Conservation (phyloP, 2,797 vertebrate species). For the Acestrorhynchus altus region DNA sequence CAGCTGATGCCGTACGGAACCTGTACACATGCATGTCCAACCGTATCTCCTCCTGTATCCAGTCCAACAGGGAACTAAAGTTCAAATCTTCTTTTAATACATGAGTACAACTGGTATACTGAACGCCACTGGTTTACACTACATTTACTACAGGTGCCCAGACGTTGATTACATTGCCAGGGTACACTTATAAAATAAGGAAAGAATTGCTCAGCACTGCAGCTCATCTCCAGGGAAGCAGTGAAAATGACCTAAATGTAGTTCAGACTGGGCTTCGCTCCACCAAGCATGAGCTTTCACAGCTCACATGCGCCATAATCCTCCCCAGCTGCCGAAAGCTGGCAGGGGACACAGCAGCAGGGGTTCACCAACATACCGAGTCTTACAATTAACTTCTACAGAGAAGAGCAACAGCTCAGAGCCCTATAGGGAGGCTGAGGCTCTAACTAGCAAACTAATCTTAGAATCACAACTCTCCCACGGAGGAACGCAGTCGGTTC, state of each 20-base stretch:
- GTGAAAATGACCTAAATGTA: constrained; percentile 42
- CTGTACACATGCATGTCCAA: too few relatives aligned
- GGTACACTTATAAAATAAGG: constrained; percentile 5
- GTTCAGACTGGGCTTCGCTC: constrained; percentile 66
- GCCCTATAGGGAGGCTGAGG: constrained; percentile 15
- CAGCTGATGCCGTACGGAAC: too few relatives aligned
- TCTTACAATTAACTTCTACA: constrained; percentile 37
- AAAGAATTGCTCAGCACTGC: constrained; percentile 41
- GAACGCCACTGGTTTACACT: neutral
- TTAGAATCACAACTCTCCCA: constrained; percentile 3
- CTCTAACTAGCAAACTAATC: constrained; percentile 37
- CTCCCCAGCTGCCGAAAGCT: constrained; percentile 67
- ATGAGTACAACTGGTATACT: neutral
- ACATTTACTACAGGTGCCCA: neutral
- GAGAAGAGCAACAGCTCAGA: constrained; percentile 13
- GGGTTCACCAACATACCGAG: constrained; percentile 61
- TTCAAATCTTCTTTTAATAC: too few relatives aligned
- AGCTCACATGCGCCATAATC: constrained; percentile 71
- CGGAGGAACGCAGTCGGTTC: neutral
- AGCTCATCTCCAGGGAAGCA: constrained; percentile 27
- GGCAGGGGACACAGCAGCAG: constrained; percentile 60
- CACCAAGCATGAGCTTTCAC: constrained; percentile 62
- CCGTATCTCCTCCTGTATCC: too few relatives aligned
- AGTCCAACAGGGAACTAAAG: too few relatives aligned
- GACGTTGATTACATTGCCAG: neutral